Evolutionary conservation across 2,113 vertebrate genomes (phyloP).

Genomic region (Eupsittula cactorum): DNA sequence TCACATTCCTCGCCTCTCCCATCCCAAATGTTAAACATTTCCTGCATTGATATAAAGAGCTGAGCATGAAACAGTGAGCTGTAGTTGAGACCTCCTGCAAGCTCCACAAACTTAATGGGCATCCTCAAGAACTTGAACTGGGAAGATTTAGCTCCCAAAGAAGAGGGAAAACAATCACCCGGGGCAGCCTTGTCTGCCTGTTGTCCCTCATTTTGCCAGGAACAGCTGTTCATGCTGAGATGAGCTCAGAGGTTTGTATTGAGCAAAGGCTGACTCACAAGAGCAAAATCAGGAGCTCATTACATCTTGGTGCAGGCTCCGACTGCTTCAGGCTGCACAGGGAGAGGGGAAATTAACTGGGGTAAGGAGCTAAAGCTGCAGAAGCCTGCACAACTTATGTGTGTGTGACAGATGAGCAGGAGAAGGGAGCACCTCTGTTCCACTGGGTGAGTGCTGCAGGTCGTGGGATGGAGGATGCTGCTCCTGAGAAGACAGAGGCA

Average conservation of each 20-base stretch:
- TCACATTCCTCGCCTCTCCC: background rate
- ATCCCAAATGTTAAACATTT: slow-evolving; percentile 16
- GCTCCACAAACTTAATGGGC: slow-evolving; percentile 61
- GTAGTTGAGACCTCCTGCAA: slow-evolving; percentile 47
- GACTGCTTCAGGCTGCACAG: slow-evolving; percentile 39
- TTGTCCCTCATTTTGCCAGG: slow-evolving; percentile 39
- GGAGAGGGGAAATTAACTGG: slow-evolving; percentile 44
- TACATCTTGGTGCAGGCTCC: slow-evolving; percentile 14
- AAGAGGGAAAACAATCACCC: slow-evolving; percentile 33
- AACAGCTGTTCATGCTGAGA: slow-evolving; percentile 58
- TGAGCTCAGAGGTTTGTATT: slow-evolving; percentile 22
- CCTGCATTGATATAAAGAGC: slow-evolving; percentile 12
- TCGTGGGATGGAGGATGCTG: background rate
- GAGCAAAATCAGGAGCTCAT: slow-evolving; percentile 47
- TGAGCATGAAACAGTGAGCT: slow-evolving; percentile 50
- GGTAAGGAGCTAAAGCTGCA: background rate
- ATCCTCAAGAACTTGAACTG: slow-evolving; percentile 53
- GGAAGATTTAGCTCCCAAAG: slow-evolving; percentile 40
- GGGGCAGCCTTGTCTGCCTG: background rate
- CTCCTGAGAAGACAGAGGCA: background rate
- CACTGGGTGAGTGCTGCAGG: background rate
- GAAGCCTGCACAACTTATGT: background rate
- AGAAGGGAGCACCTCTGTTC: background rate
- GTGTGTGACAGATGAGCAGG: background rate
- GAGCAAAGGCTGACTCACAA: slow-evolving; percentile 49